Conservation (phyloP, 1,140 invertebrate genomes). For the Sipha flava region DNA sequence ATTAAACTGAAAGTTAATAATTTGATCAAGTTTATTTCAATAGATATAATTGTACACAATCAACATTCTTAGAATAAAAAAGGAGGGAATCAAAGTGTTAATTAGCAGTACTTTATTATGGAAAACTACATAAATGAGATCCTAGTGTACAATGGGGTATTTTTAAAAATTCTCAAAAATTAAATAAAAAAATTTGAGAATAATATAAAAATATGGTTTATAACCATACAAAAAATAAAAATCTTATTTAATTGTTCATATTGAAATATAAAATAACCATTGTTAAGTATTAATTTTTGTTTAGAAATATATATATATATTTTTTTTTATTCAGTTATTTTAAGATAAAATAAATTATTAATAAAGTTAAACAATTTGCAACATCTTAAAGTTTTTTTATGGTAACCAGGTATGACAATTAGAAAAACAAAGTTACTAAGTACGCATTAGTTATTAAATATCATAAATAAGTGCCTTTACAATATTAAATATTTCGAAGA, state of each 20-base stretch:
- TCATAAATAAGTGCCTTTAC: background rate
- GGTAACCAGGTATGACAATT: background rate
- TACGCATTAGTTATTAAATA: constrained; percentile 17
- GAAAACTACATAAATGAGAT: constrained; percentile 23
- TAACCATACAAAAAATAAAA: constrained; percentile 6
- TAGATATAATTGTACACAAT: background rate
- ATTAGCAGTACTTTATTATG: background rate
- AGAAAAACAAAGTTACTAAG: constrained; percentile 5
- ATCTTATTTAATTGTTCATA: background rate
- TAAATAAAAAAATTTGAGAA: background rate
- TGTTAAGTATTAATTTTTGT: background rate
- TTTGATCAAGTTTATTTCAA: background rate
- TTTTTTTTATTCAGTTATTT: background rate
- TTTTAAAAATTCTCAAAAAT: background rate
- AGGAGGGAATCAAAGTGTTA: background rate
- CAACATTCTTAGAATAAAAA: background rate
- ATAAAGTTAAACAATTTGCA: background rate
- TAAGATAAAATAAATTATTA: background rate
- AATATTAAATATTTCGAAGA: background rate
- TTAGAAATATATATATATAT: background rate
- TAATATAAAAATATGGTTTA: constrained; percentile 20
- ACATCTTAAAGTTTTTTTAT: background rate
- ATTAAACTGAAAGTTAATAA: background rate
- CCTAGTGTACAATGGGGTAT: background rate
- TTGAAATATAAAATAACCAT: constrained; percentile 18